Conservation (phyloP, 1,140 invertebrate genomes). For the Tetraneura akinire region DNA sequence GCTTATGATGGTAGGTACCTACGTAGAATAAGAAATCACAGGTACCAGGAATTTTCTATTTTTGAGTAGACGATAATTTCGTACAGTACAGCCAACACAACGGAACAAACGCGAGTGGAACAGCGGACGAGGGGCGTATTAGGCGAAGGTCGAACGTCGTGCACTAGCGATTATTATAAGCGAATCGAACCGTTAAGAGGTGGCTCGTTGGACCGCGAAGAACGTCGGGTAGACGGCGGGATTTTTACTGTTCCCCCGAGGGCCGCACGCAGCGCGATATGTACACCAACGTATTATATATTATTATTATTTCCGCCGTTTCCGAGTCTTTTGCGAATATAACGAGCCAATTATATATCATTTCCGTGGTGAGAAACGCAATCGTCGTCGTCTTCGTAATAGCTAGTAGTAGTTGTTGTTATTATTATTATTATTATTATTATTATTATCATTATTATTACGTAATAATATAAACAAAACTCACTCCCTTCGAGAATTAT, state of each 20-base stretch:
- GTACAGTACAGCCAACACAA: no score
- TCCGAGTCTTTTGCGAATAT: background rate
- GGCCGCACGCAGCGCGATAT: background rate
- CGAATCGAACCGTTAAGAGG: constrained; percentile 48
- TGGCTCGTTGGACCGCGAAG: constrained; percentile 45
- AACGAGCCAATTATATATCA: constrained; percentile 50
- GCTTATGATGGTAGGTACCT: no score
- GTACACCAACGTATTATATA: background rate
- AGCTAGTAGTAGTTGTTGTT: constrained; percentile 29
- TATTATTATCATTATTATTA: constrained; percentile 1
- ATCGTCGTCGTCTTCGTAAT: no score
- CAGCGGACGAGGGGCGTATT: no score
- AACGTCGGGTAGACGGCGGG: constrained; percentile 15
- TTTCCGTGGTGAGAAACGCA: constrained; percentile 22
- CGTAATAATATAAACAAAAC: constrained; percentile 4
- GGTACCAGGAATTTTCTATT: no score
- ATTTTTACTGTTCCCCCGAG: constrained; percentile 42
- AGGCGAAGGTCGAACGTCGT: constrained; percentile 34
- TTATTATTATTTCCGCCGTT: background rate
- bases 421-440: constrained; percentile 20
- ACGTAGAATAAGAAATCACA: no score
- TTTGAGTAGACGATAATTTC: no score
- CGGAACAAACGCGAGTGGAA: no score
- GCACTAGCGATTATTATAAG: constrained; percentile 38
- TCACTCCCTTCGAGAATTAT: background rate